Conservation (phyloP, 92 coral and sea anemone species). For the Plumapathes pennacea region DNA sequence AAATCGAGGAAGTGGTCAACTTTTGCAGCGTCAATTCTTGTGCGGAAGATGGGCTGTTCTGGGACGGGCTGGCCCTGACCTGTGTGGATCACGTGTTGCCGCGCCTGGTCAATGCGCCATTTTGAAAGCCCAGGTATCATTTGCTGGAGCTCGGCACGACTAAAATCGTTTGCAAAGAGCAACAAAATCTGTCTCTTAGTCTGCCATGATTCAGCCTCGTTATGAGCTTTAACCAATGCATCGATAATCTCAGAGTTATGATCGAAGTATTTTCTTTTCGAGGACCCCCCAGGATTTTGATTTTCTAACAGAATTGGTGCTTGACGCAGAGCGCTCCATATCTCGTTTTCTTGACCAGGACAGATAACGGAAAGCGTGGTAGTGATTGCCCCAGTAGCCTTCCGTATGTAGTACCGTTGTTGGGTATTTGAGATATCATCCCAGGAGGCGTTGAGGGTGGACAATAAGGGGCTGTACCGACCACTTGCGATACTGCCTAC, state of each 20-base stretch:
- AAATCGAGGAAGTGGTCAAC: conserved; percentile 32
- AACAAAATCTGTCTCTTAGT: conserved; percentile 45
- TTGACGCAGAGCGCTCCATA: conserved; percentile 8
- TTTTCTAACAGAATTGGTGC: neutral
- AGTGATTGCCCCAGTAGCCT: conserved; percentile 24
- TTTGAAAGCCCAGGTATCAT: conserved; percentile 41
- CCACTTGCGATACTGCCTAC: conserved; percentile 10
- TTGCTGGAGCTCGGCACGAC: conserved; percentile 36
- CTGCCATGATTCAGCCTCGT: conserved; percentile 17
- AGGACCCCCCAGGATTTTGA: neutral
- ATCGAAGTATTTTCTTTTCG: conserved; percentile 18
- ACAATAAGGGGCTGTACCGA: conserved; percentile 21
- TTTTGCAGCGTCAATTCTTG: conserved; percentile 29
- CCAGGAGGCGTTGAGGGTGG: conserved; percentile 47
- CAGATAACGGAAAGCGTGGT: conserved; percentile 30
- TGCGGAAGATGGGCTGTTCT: conserved; percentile 16
- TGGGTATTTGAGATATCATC: conserved; percentile 43
- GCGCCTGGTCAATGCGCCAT: conserved; percentile 43
- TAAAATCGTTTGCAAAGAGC: conserved; percentile 33
- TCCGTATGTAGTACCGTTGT: conserved; percentile 27
- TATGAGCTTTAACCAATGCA: conserved; percentile 17
- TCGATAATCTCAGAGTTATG: conserved; percentile 9
- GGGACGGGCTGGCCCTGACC: conserved; percentile 19
- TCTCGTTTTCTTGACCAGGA: conserved; percentile 36
- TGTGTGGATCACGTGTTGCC: conserved; percentile 23